These are phyloP conservation scores for Rostratula benghalensis DNA, from an alignment of 2,113 vertebrate genomes.

Conservation along the genomic window DNA sequence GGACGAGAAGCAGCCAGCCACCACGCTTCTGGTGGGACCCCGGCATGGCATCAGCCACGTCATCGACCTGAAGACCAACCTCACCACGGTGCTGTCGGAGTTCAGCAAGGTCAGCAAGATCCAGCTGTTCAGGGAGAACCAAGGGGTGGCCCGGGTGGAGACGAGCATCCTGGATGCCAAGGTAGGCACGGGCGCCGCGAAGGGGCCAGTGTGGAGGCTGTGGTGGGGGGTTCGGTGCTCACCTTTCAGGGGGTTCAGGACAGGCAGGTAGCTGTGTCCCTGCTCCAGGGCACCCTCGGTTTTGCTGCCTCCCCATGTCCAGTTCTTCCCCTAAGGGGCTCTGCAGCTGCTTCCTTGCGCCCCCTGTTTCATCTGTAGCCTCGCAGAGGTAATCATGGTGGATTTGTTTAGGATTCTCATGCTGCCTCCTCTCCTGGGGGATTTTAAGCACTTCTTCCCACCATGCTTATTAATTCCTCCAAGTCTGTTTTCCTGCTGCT, in stretches of 20 bases:
- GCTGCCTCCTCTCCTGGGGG: neutral
- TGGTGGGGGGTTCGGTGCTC: neutral
- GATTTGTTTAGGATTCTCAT: slow-evolving; percentile 12
- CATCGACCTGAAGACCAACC: slow-evolving; percentile 98
- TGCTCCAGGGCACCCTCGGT: too few relatives aligned
- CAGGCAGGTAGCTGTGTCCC: too few relatives aligned
- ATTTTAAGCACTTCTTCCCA: slow-evolving; percentile 16
- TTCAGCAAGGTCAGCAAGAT: slow-evolving; percentile 96
- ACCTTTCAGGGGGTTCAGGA: neutral
- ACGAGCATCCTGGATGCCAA: slow-evolving; percentile 94
- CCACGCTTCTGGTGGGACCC: slow-evolving; percentile 92
- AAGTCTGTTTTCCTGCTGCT: neutral
- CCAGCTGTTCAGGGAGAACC: slow-evolving; percentile 95
- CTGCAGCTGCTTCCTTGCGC: neutral
- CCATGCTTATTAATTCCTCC: neutral
- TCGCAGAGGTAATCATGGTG: neutral
- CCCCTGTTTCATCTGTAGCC: neutral
- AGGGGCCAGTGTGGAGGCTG: neutral
- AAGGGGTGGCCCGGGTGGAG: slow-evolving; percentile 94
- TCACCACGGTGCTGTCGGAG: slow-evolving; percentile 94
- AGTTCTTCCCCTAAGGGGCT: too few relatives aligned
- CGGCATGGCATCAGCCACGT: slow-evolving; percentile 98
- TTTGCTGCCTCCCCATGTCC: too few relatives aligned
- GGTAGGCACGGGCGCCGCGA: slow-evolving; percentile 56
- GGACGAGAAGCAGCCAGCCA: slow-evolving; percentile 95